Evolutionary conservation across 2,888 invertebrate genomes (phyloP).

Genomic region (Auanema freiburgensis): DNA sequence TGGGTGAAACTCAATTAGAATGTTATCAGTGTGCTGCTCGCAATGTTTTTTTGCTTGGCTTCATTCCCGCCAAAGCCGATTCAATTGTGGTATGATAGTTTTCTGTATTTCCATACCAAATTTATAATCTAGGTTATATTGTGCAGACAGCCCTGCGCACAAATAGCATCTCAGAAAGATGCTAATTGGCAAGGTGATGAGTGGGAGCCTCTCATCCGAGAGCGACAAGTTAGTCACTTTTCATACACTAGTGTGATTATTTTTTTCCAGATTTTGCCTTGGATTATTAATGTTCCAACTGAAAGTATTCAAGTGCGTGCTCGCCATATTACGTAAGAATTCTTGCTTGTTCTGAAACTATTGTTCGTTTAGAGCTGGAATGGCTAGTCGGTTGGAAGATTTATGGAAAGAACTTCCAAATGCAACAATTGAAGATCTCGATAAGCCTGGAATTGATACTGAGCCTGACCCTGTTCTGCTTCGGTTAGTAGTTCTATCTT

Average conservation of each 20-base stretch:
- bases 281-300: constrained; percentile 95
- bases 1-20: constrained; percentile 95
- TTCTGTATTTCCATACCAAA: constrained; percentile 18
- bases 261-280: constrained; percentile 79
- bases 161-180: constrained; percentile 92
- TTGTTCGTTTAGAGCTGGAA: constrained; percentile 66
- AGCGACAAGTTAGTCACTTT: constrained; percentile 18
- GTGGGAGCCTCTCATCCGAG: constrained; percentile 70
- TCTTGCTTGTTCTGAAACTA: neutral
- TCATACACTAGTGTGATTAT: constrained; percentile 27
- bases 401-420: constrained; percentile 98
- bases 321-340: constrained; percentile 79
- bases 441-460: constrained; percentile 95
- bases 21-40: constrained; percentile 98
- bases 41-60: constrained; percentile 96
- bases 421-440: constrained; percentile 94
- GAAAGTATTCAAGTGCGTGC: constrained; percentile 94
- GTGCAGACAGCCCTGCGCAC: constrained; percentile 96
- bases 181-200: constrained; percentile 83
- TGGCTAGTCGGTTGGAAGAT: constrained; percentile 97
- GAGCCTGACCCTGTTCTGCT: constrained; percentile 87
- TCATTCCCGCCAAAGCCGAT: constrained; percentile 86
- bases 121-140: constrained; percentile 78
- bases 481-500: constrained; percentile 45
- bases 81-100: constrained; percentile 74